Evolutionary conservation across 2,888 invertebrate species (phyloP).

Genomic region (Pteria penguin): DNA sequence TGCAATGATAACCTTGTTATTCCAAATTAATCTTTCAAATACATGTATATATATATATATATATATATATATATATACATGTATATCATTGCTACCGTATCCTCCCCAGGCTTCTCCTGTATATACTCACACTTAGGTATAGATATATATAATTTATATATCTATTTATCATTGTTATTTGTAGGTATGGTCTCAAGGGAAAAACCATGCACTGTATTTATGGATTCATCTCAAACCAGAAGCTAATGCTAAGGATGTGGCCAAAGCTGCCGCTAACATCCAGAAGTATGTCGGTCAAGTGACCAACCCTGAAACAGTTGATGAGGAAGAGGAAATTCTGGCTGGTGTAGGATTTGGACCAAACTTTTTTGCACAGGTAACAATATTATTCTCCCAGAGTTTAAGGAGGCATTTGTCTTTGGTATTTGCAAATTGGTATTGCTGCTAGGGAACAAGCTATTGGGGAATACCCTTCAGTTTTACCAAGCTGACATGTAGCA

Average conservation of each 20-base stretch:
- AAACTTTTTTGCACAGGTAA: conserved; percentile 75
- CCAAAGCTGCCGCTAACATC: conserved; percentile 70
- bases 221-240: conserved; percentile 76
- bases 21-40: no score
- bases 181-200: conserved; percentile 76
- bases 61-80: no score
- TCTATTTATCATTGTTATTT: not conserved
- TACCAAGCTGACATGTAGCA: no score
- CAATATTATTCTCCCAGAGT: no score
- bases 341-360: conserved; percentile 80
- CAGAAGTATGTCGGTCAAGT: conserved; percentile 76
- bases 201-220: conserved; percentile 79
- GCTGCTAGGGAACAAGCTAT: no score
- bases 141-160: not conserved
- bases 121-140: not conserved
- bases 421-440: no score
- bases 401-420: no score
- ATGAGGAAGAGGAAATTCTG: conserved; percentile 76
- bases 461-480: no score
- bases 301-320: conserved; percentile 70
- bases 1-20: no score
- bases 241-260: conserved; percentile 74
- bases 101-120: no score
- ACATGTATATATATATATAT: no score
- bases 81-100: no score